Evolutionary conservation across 1,140 invertebrate genomes (phyloP).

Genomic region (Leptinotarsa defecta): DNA sequence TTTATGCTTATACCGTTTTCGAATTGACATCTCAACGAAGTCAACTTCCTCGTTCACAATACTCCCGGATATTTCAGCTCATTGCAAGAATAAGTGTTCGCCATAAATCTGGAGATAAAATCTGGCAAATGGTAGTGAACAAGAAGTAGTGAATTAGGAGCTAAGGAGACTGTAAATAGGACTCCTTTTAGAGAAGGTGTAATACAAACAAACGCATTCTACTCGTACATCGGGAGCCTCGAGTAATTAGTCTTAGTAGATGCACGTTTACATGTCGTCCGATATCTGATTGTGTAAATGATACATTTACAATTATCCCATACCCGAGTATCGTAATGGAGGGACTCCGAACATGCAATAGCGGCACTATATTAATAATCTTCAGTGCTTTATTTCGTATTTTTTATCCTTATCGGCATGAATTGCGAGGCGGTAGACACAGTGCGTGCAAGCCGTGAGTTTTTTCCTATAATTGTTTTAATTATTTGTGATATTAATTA

Average conservation of each 20-base stretch:
- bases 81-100: background rate
- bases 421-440: background rate
- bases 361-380: constrained; percentile 32
- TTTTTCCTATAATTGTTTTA: background rate
- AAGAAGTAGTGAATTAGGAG: constrained; percentile 23
- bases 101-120: constrained; percentile 23
- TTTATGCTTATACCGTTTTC: too few species aligned
- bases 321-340: constrained; percentile 37
- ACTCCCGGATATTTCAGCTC: background rate
- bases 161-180: constrained; percentile 13
- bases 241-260: constrained; percentile 39
- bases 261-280: constrained; percentile 38
- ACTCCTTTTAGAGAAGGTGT: constrained; percentile 21
- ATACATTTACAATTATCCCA: constrained; percentile 44
- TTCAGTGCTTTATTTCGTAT: constrained; percentile 14
- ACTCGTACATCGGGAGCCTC: constrained; percentile 5
- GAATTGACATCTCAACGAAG: background rate
- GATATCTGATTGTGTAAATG: constrained; percentile 43
- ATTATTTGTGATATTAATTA: background rate
- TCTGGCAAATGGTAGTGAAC: constrained; percentile 9
- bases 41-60: background rate
- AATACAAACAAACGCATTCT: constrained; percentile 23
- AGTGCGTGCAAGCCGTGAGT: background rate
- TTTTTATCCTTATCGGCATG: background rate
- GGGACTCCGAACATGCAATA: constrained; percentile 32